Evolutionary conservation across 2,888 invertebrate genomes (phyloP), one percentile per base, ranked within the genome.

Genomic region (Chaetoderma sp.): DNA sequence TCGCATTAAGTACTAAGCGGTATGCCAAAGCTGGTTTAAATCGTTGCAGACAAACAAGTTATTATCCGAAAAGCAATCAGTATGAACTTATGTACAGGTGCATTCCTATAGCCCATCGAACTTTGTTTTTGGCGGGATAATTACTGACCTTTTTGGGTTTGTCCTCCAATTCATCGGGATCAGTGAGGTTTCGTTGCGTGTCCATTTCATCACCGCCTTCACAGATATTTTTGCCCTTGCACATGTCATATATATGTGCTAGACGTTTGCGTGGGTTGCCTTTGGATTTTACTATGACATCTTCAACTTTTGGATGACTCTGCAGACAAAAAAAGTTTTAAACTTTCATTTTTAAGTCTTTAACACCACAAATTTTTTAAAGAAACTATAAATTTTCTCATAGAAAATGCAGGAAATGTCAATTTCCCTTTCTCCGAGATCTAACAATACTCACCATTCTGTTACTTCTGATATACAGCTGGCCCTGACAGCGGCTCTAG

Each of bases 171-270:
- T 75, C 75, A 25, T 76, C 77, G 44, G 68, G 57, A 16, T 71
- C 69, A 10, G 74, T 77, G 60, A 74, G 72, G 25, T 71, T 60
- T 60, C 78, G 79, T 52, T 62, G 72, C 47, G 71, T 97, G 61
- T 98, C 97, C 93, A 97, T 95, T 86, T 98, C 98, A 87, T 98
- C 98, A 68, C 97, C 98, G 68, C 98, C 98, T 87, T 98, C 98
- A 87, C 99, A 99, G 82, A 98, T 94, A 76, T 94, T 95, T 88
- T 98, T 98, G 6, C 95, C 94, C 88, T 99, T 99, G 87, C 98
- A 99, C 32, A 99, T 88, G 86, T 99, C 99, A 87, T 99, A 99
- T 0, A 99, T 94, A 88, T 96, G 94, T 1, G 95, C 93, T 66
- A 99, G 88, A 61, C 99, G 90, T 87, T 97, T 96, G 65, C 98